Evolutionary conservation across 2,888 invertebrate species (phyloP), one percentile per base, ranked within the genome.

Genomic region (Idaea aversata): DNA sequence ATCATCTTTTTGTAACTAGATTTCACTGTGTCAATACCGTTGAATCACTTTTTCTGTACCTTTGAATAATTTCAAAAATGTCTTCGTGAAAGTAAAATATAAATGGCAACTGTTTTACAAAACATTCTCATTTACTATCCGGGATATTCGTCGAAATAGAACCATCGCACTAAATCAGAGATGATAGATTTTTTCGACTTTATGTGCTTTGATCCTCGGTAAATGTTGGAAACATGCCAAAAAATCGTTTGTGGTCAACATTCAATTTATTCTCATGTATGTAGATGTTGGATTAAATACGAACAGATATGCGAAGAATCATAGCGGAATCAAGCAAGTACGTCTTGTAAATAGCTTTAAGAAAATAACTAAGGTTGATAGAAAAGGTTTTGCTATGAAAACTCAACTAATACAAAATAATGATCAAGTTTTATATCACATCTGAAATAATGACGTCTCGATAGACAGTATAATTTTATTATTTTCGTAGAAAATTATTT

Each of bases 191-290:
- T 79, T 79, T 78, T 63, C 72, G 70, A 69, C 65, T 72, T 70
- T 70, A 77, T 80, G 76, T 77, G 74, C 72, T 70, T 76, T 77
- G 74, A 74, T 79, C 68, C 68, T 62, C 70, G 67, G 70, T 68
- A 75, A 77, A 66, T 69, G 74, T 70, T 80, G 83, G 83, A 74
- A 78, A 66, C 72, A 72, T 67, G 71, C 80, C 80, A 82, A 78
- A 78, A 72, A 64, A 65, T 63, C 68, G 72, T 74, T 74, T 76
- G 75, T 71, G 79, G 77, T 77, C 74, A 79, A 68, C 67, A 72
- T 76, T 75, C 69, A 70, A 75, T 70, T 68, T 63, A 16, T 59
- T 59, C 13, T 47, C 47, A 10, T 47, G 13, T 47, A 7, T 36
- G 36, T 36, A 36, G 36, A 36, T 10, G 36, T 10, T 36, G 36